Evolutionary conservation across 2,797 vertebrate genomes (phyloP).

Genomic region (Esox masquinongy): DNA sequence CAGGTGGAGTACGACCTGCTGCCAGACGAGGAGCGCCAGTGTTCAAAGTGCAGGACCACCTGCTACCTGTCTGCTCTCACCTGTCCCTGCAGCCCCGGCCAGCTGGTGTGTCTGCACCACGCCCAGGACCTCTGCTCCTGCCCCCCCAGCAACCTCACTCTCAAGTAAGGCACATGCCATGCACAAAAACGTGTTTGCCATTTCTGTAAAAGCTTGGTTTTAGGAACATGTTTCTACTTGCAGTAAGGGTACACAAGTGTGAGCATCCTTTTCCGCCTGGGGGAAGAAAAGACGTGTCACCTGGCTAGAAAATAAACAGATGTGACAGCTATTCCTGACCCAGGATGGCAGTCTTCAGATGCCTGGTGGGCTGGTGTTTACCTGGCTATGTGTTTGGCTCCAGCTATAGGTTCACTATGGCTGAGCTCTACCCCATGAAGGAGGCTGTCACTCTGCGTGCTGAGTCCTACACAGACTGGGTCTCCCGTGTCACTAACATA

Average conservation of each 20-base stretch:
- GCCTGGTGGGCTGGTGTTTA: neutral
- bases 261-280: neutral
- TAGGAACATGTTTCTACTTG: neutral
- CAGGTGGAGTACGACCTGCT: slow-evolving; percentile 87
- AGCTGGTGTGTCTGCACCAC: slow-evolving; percentile 91
- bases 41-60: slow-evolving; percentile 92
- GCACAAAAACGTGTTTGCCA: neutral
- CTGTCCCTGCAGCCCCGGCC: slow-evolving; percentile 85
- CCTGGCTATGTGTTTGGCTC: slow-evolving; percentile 3
- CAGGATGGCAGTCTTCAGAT: neutral
- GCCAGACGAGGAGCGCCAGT: slow-evolving; percentile 94
- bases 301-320: neutral
- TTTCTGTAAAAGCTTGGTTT: neutral
- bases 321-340: neutral
- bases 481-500: slow-evolving; percentile 82
- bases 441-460: slow-evolving; percentile 82
- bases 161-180: slow-evolving; percentile 80
- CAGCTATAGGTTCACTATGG: slow-evolving; percentile 91
- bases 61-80: slow-evolving; percentile 96
- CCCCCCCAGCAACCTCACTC: slow-evolving; percentile 77
- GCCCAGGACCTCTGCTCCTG: slow-evolving; percentile 86
- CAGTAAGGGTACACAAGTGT: neutral
- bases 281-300: neutral
- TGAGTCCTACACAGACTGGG: slow-evolving; percentile 89
- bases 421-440: slow-evolving; percentile 85